A percentile compares a stretch with the other conserved stretches of the same genome.
Evolutionary conservation across 2,888 invertebrate genomes (phyloP).

Genomic region (Drosophila incognita): DNA sequence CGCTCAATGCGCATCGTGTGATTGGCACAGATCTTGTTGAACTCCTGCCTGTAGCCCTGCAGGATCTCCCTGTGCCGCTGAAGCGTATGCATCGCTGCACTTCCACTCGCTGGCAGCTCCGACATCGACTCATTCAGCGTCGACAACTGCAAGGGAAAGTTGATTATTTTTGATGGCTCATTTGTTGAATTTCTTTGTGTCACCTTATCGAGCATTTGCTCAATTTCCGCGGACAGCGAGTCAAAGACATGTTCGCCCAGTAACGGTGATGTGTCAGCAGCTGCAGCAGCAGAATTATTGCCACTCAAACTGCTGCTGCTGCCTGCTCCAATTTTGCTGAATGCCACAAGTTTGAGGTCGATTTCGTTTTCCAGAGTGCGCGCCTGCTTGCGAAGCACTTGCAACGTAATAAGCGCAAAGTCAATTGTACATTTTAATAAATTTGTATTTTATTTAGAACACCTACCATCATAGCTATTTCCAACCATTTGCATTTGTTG

Average conservation of each 20-base stretch:
- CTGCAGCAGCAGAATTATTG: slow-evolving; percentile 61
- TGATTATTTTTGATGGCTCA: not conserved
- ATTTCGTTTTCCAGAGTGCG: slow-evolving; percentile 97
- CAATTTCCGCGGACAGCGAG: slow-evolving; percentile 95
- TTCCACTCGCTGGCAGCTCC: slow-evolving; percentile 91
- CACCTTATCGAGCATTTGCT: slow-evolving; percentile 93
- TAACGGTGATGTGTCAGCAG: slow-evolving; percentile 92
- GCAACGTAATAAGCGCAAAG: too few relatives aligned
- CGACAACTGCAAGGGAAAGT: slow-evolving; percentile 87
- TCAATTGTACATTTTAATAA: not conserved
- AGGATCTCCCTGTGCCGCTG: slow-evolving; percentile 98
- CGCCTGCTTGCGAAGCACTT: slow-evolving; percentile 95
- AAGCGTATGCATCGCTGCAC: slow-evolving; percentile 96
- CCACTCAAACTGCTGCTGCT: slow-evolving; percentile 83
- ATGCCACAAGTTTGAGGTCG: slow-evolving; percentile 96
- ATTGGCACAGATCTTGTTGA: slow-evolving; percentile 93
- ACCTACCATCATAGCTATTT: slow-evolving; percentile 81
- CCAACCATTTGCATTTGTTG: slow-evolving; percentile 74
- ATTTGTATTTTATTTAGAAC: not conserved
- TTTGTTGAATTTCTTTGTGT: not conserved
- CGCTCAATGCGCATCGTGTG: slow-evolving; percentile 92
- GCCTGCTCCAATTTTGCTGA: slow-evolving; percentile 96
- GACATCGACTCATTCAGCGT: slow-evolving; percentile 93
- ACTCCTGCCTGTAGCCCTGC: slow-evolving; percentile 96
- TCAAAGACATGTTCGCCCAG: slow-evolving; percentile 96